A percentile compares a stretch with the other conserved stretches of the same genome.
Conservation (phyloP, 2,888 invertebrate genomes). For the Amaurobius ferox region DNA sequence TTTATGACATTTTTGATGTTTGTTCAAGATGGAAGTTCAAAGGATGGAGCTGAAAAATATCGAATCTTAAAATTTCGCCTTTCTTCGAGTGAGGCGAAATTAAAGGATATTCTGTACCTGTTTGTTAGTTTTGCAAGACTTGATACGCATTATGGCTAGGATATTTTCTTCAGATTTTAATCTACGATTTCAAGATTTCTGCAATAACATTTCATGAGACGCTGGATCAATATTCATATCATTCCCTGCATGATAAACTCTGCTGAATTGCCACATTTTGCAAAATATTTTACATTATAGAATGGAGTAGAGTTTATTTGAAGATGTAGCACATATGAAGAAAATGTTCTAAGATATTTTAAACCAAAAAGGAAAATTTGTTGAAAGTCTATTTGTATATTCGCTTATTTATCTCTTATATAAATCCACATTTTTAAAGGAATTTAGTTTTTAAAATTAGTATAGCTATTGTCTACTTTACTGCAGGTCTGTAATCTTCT, state of each 20-base stretch:
- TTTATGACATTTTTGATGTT: slow-evolving; percentile 14
- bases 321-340: neutral
- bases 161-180: slow-evolving; percentile 36
- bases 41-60: slow-evolving; percentile 2
- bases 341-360: too few relatives aligned
- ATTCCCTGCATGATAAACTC: neutral
- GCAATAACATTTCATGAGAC: slow-evolving; percentile 33
- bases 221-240: slow-evolving; percentile 25
- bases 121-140: slow-evolving; percentile 5
- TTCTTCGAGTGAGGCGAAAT: neutral
- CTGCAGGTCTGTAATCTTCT: too few relatives aligned
- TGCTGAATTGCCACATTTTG: neutral
- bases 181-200: slow-evolving; percentile 24
- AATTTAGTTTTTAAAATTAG: too few relatives aligned
- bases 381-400: too few relatives aligned
- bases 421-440: too few relatives aligned
- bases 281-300: neutral
- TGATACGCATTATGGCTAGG: neutral
- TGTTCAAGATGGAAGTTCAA: neutral
- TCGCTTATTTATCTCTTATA: too few relatives aligned
- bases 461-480: too few relatives aligned
- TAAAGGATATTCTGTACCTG: slow-evolving; percentile 5
- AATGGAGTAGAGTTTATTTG: neutral
- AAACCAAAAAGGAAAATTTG: too few relatives aligned
- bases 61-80: neutral